Evolutionary conservation across 2,113 vertebrate species (phyloP), one percentile per base, ranked within the genome.

Genomic region (Athene cunicularia): DNA sequence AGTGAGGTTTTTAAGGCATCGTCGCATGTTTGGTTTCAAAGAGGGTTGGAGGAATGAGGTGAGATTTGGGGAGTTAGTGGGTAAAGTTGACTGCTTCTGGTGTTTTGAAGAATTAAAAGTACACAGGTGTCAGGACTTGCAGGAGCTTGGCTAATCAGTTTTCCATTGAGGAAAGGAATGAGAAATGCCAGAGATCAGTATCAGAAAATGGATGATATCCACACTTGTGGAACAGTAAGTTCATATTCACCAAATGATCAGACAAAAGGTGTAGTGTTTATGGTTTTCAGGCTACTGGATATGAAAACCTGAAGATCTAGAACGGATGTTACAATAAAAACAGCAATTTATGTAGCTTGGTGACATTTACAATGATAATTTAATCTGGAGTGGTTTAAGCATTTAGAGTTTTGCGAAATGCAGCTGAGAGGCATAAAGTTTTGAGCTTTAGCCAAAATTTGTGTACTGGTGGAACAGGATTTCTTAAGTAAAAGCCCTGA

Each of bases 381-480:
- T 92, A 66, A 63, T 84, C 18, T 43, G 28, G 11, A 71, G 17
- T 50, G 23, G 32, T 94, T 86, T 83, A 92, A 76, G 6, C 26
- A 28, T n/a, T 32, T 39, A 33, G 49, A 76, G 49, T 59, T 90
- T 90, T 89, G 47, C 2, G 2, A 95, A 84, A 81, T 33, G 30
- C 41, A 63, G 41, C 80, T 27, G 18, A 66, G 35, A 86, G 73
- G 68, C 80, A 28, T 74, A 22, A 91, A 77, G 23, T 74, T 91
- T 94, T 97, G 93, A 87, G 60, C 39, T 93, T 52, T 52, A 72
- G 93, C 86, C 91, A 85, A 79, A 75, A 21, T 85, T 72, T 93
- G 80, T 79, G 23, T 93, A 77, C n/a, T 68, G n/a, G 80, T 75
- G 35, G 86, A 81, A 87, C 68, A 87, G 56, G 68, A 81, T 96